These are phyloP conservation scores for Oxyteleia sp. DNA, from an alignment of 2,888 invertebrate genomes.

Conservation along the genomic window DNA sequence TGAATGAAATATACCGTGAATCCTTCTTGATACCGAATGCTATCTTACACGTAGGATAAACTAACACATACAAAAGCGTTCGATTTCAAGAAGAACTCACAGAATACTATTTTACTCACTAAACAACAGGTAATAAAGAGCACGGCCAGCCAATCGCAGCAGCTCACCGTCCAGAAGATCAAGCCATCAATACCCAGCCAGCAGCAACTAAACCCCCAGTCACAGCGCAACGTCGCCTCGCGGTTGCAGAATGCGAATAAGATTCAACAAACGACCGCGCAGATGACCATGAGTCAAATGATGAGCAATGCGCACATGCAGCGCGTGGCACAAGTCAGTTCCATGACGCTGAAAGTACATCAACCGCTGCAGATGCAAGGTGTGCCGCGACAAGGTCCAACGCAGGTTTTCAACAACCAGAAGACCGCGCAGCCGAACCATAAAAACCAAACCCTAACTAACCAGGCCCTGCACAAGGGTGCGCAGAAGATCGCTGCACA, in stretches of 20 bases:
- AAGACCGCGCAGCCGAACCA: slow-evolving; percentile 76
- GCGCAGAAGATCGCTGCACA: slow-evolving; percentile 78
- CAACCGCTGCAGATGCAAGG: slow-evolving; percentile 13
- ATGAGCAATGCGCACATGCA: slow-evolving; percentile 79
- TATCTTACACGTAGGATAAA: no score
- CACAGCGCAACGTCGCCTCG: slow-evolving; percentile 13
- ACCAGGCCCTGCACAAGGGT: slow-evolving; percentile 77
- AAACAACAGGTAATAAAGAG: slow-evolving; percentile 76
- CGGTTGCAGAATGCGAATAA: slow-evolving; percentile 23
- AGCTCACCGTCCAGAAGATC: slow-evolving; percentile 79
- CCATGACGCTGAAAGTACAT: slow-evolving; percentile 69
- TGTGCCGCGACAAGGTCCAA: slow-evolving; percentile 41
- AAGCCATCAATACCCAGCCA: slow-evolving; percentile 24
- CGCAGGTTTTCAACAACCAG: slow-evolving; percentile 78
- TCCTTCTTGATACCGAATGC: no score
- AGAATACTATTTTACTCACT: no score
- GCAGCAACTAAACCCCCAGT: slow-evolving; percentile 24
- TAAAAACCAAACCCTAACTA: slow-evolving; percentile 61
- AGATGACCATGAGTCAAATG: slow-evolving; percentile 78
- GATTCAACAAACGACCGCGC: slow-evolving; percentile 74
- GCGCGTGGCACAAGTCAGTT: slow-evolving; percentile 71
- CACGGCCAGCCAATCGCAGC: slow-evolving; percentile 75
- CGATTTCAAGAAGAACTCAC: no score
- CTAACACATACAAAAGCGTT: no score
- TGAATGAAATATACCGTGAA: no score